A percentile compares a stretch with the other conserved stretches of the same genome.
Evolutionary conservation across 2,113 vertebrate species (phyloP).

Genomic region (Neofelis nebulosa): DNA sequence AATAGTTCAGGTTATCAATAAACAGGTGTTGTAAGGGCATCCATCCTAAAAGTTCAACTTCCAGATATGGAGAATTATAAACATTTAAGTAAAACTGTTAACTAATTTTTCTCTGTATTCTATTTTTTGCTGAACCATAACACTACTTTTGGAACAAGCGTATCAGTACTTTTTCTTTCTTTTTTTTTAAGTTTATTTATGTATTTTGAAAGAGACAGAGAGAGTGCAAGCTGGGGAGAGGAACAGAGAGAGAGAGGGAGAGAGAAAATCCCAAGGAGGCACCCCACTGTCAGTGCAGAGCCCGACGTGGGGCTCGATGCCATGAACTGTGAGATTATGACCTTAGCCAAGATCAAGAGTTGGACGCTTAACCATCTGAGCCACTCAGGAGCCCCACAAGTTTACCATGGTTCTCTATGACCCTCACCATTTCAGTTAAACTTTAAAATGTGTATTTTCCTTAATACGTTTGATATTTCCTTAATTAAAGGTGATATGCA

Average conservation of each 20-base stretch:
- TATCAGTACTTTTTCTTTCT: background rate
- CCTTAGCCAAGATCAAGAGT: too few species aligned
- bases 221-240: too few species aligned
- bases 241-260: too few species aligned
- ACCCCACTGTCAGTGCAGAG: too few species aligned
- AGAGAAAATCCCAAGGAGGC: too few species aligned
- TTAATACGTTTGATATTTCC: background rate
- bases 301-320: too few species aligned
- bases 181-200: too few species aligned
- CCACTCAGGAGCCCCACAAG: too few species aligned
- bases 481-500: background rate
- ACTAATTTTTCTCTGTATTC: background rate
- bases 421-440: background rate
- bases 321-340: too few species aligned
- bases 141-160: background rate
- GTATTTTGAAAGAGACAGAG: too few species aligned
- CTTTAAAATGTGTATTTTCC: background rate
- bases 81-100: background rate
- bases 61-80: background rate
- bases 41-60: background rate
- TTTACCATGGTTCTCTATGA: background rate
- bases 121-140: background rate
- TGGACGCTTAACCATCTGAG: too few species aligned
- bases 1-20: background rate
- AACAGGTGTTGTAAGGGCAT: background rate